Base-by-base conservation (phyloP, 2,797 vertebrate genomes). In the Linurgus olivaceus region DNA sequence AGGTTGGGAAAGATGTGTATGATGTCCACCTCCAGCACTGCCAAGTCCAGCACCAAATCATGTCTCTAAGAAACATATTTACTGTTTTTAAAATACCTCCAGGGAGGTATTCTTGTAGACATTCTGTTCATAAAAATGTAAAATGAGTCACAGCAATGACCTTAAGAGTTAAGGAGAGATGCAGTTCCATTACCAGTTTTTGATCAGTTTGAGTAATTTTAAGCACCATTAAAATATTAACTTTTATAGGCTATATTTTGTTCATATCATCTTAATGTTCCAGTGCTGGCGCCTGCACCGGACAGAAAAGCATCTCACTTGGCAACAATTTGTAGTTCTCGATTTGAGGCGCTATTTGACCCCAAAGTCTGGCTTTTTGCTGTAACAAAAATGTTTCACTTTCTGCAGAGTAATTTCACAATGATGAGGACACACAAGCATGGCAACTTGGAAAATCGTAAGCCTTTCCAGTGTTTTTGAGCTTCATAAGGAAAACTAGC, bases 391-490 rank as follows among this genome's bases (percentile, higher is more conserved):
- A 63, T 3, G 1, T 52, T n/a, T 48, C 13, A 31, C 6, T 12
- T 40, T 23, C 7, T 7, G 15, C 67, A 8, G 15, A 14, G 2
- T 8, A 16, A 40, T 55, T 66, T 75, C 33, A 40, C 7, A 33
- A 13, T 0, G 12, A 14, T 14, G 50, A 57, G 14, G 11, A 44
- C 25, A 77, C 9, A 38, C 13, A 1, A 37, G 15, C 24, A 16
- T 11, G 0, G 0, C 15, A 35, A 15, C 10, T 1, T 20, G 12
- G 23, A 58, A 77, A 78, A 68, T 0, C 0, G 0, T 1, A 3
- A 47, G 20, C 19, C 28, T 52, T 51, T 29, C 9, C 18, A 35
- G 13, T 6, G 10, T 3, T 52, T 26, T 19, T 33, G 40, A 47
- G 19, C 10, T 50, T 50, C 19, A 6, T 13, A 4, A 42, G 35